Evolutionary conservation across 2,113 vertebrate species (phyloP).

Genomic region (Trichechus manatus): DNA sequence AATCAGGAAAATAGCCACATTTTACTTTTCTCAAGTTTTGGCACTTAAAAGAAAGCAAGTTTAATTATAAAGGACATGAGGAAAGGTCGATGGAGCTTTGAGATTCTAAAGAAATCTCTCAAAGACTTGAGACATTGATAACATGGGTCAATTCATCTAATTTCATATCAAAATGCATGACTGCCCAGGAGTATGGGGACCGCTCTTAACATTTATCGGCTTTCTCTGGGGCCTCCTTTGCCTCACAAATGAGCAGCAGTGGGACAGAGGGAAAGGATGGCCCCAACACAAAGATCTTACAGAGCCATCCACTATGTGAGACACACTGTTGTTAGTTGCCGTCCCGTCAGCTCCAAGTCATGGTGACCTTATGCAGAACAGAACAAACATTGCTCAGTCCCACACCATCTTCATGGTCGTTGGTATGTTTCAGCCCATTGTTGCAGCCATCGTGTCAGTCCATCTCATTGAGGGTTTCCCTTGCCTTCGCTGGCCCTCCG

Average conservation of each 20-base stretch:
- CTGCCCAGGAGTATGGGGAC: not conserved
- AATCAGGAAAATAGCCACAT: not conserved
- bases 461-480: not conserved
- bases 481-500: not conserved
- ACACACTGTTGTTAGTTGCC: not conserved
- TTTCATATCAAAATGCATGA: not conserved
- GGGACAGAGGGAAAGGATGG: not conserved
- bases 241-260: not conserved
- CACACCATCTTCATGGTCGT: not conserved
- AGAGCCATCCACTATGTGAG: not conserved
- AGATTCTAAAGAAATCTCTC: slow-evolving; percentile 25
- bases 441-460: not conserved
- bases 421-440: not conserved
- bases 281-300: not conserved
- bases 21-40: slow-evolving; percentile 35
- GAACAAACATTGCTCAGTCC: not conserved
- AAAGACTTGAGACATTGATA: not conserved
- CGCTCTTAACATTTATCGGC: not conserved
- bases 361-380: not conserved
- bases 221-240: not conserved
- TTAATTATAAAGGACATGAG: slow-evolving; percentile 1
- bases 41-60: not conserved
- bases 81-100: not conserved
- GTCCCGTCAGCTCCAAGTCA: not conserved
- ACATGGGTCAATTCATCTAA: not conserved